Conservation (phyloP, 2,888 invertebrate genomes). For the Scaptomyza polygonia region DNA sequence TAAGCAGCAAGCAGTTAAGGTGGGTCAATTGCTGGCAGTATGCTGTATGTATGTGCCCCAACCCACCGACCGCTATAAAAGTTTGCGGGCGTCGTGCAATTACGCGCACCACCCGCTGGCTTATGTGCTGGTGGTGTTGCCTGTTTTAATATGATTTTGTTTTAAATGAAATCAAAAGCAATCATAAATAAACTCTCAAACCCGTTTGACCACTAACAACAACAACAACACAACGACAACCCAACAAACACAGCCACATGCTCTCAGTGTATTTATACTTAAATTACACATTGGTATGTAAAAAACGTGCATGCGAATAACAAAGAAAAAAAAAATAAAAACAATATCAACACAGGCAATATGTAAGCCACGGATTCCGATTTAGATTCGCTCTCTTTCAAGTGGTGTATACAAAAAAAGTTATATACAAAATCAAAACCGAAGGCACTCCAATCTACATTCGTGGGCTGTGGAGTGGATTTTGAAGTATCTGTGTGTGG, state of each 20-base stretch:
- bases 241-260: conserved; percentile 28
- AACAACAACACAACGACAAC: conserved; percentile 33
- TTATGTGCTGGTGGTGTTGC: conserved; percentile 43
- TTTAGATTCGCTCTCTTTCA: conserved; percentile 24
- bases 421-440: conserved; percentile 12
- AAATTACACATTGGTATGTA: conserved; percentile 71
- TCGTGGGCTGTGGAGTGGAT: conserved; percentile 62
- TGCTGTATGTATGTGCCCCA: not conserved
- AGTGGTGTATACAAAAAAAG: conserved; percentile 22
- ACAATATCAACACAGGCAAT: not conserved
- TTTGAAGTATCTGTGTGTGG: conserved; percentile 18
- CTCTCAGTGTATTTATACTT: conserved; percentile 52
- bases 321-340: not conserved
- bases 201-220: conserved; percentile 71
- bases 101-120: conserved; percentile 73
- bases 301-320: conserved; percentile 69
- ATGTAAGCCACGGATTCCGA: conserved; percentile 49
- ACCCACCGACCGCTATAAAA: conserved; percentile 26
- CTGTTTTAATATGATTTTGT: conserved; percentile 42
- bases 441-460: conserved; percentile 56
- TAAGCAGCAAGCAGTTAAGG: conserved; percentile 42
- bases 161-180: conserved; percentile 78
- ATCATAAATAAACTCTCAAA: conserved; percentile 77
- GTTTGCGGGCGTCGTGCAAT: conserved; percentile 68
- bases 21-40: conserved; percentile 38